Evolutionary conservation across 1,140 invertebrate genomes (phyloP), one percentile per base, ranked within the genome.

Genomic region (Lerema accius): DNA sequence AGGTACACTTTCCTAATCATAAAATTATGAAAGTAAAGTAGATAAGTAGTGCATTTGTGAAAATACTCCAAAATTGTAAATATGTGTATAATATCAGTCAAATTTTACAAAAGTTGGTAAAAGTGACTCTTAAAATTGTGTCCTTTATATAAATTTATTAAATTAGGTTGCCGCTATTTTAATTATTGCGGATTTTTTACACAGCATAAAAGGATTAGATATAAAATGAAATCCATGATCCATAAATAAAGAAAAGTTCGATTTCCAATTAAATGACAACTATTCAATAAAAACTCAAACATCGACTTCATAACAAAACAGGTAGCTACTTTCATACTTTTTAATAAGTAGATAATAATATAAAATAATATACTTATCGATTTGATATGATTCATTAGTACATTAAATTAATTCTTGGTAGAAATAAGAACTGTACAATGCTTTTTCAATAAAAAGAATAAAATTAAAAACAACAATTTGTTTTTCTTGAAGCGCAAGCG

Each of bases 401-500:
- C 42, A 49, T 49, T 37, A 48, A 59, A 59, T 59, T 48, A 59
- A 58, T 37, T 59, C 55, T 59, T 59, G 42, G 28, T 59, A 59
- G 43, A 59, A 59, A 45, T 46, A 48, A 59, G 16, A 59, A 46
- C 55, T 59, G 55, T 59, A 59, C 55, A 59, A 48, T 11, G 51
- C 16, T 40, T 56, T 28, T 43, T 56, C 17, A 32, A 43, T 56
- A 43, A 51, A 43, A 32, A 15, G n/a, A 55, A 56, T 56, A 56
- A 56, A 40, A 56, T 56, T 55, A 55, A 60, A 65, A 43, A 65
- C 63, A 65, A 65, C 60, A 55, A 53, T 39, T 56, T 37, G 35
- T 37, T 37, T 37, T 11, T 32, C 9, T 2, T 23, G 28, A 32
- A 32, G 28, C 28, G 28, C 28, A 32, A 7, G 28, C 28, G 28